Evolutionary conservation across 2,797 vertebrate species (phyloP).

Genomic region (Monodelphis domestica): DNA sequence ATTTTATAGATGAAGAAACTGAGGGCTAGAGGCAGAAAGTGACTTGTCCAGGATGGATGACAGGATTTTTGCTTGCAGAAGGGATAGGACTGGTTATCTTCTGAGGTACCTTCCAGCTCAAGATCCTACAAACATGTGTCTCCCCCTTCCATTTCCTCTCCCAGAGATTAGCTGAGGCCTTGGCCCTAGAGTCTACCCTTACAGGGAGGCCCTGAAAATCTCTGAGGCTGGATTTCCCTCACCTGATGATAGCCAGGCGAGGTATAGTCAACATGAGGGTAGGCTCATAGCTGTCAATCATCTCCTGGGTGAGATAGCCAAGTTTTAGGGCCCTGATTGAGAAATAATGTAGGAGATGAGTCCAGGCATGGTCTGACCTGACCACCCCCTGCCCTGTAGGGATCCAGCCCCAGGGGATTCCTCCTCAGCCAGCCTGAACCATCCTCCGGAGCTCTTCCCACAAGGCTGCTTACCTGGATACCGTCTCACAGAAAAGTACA

Average conservation of each 20-base stretch:
- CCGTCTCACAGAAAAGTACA: slow-evolving; percentile 87
- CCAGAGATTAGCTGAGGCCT: too few relatives aligned
- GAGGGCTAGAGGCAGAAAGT: not conserved
- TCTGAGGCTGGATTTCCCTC: slow-evolving; percentile 13
- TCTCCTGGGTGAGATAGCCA: slow-evolving; percentile 86
- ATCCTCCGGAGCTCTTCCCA: accelerated
- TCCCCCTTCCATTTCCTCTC: not conserved
- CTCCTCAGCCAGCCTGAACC: too few relatives aligned
- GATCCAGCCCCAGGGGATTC: not conserved
- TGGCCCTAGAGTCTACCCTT: not conserved
- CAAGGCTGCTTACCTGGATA: slow-evolving; percentile 81
- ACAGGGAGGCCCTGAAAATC: not conserved
- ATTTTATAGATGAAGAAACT: not conserved
- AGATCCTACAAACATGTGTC: not conserved
- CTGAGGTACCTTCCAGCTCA: not conserved
- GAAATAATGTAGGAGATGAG: not conserved
- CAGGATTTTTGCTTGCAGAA: not conserved
- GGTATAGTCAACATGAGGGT: slow-evolving; percentile 88
- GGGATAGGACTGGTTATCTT: not conserved
- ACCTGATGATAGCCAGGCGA: slow-evolving; percentile 87
- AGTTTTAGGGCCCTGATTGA: slow-evolving; percentile 81
- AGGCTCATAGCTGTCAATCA: slow-evolving; percentile 86
- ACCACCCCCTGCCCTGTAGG: not conserved
- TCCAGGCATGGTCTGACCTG: not conserved
- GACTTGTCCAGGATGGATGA: not conserved